A percentile compares a stretch with the other conserved stretches of the same genome.
Conservation (phyloP, 2,797 vertebrate species). For the Morelia viridis region DNA sequence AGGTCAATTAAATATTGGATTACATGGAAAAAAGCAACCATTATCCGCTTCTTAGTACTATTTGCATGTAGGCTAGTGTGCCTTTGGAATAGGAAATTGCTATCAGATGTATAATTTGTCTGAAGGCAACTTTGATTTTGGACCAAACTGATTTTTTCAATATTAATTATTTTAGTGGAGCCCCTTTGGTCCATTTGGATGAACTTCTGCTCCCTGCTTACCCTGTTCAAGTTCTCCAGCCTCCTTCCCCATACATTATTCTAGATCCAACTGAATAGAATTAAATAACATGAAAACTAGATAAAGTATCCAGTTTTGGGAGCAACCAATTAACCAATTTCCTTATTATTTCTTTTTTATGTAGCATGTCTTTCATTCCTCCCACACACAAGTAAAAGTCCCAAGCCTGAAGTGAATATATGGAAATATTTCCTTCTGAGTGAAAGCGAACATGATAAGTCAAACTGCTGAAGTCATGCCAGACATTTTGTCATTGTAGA, state of each 20-base stretch:
- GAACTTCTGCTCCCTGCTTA: background rate
- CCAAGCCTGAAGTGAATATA: background rate
- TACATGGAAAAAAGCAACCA: background rate
- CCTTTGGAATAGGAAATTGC: background rate
- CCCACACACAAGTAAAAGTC: background rate
- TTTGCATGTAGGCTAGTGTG: background rate
- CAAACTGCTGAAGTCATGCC: slow-evolving; percentile 38
- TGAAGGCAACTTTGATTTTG: background rate
- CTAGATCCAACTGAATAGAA: background rate
- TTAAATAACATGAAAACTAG: background rate
- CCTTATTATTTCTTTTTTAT: background rate
- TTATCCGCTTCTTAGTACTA: background rate
- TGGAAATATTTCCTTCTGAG: background rate
- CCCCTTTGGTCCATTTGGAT: background rate
- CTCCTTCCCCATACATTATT: background rate
- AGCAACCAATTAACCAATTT: background rate
- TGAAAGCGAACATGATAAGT: slow-evolving; percentile 57
- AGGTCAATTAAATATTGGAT: background rate
- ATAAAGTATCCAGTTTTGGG: background rate
- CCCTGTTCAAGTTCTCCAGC: background rate
- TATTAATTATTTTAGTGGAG: background rate
- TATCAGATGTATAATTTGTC: background rate
- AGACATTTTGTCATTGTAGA: background rate
- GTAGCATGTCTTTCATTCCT: background rate
- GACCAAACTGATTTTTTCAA: background rate